phyloP scores from a whole-genome alignment of 2,797 vertebrate species.

The Cryptoprocta ferox region DNA sequence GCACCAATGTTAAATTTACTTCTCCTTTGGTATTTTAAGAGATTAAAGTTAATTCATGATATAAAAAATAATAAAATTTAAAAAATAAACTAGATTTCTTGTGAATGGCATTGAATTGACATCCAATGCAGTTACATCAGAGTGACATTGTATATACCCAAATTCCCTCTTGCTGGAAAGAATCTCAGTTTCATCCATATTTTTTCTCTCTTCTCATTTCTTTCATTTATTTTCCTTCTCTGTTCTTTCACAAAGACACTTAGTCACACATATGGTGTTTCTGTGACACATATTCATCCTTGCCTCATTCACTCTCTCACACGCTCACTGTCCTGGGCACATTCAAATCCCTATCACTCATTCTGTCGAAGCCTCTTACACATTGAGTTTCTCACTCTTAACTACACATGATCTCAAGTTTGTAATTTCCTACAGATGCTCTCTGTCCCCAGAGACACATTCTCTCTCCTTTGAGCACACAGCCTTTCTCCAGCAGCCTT shows the following conservation, averaged over 20 bases:
- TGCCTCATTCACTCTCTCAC: neutral
- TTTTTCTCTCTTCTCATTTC: neutral
- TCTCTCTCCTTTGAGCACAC: neutral
- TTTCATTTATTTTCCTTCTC: neutral
- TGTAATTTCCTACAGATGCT: constrained; percentile 74
- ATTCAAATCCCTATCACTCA: neutral
- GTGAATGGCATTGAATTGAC: neutral
- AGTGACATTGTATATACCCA: neutral
- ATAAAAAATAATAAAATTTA: neutral
- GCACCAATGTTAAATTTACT: constrained; percentile 38
- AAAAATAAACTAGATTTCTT: neutral
- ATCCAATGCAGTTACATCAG: neutral
- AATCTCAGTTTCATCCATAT: neutral
- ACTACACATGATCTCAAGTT: constrained; percentile 53
- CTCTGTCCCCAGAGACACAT: constrained; percentile 1
- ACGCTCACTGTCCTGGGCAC: neutral
- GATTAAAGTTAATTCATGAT: neutral
- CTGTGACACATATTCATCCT: neutral
- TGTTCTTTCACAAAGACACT: neutral
- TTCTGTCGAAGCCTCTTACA: neutral
- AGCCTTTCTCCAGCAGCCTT: neutral
- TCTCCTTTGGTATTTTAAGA: constrained; percentile 48
- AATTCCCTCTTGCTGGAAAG: neutral
- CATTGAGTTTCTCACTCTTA: constrained; percentile 36
- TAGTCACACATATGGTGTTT: neutral